Conservation (phyloP, 2,888 invertebrate genomes). For the Cremastobaeus sp. region DNA sequence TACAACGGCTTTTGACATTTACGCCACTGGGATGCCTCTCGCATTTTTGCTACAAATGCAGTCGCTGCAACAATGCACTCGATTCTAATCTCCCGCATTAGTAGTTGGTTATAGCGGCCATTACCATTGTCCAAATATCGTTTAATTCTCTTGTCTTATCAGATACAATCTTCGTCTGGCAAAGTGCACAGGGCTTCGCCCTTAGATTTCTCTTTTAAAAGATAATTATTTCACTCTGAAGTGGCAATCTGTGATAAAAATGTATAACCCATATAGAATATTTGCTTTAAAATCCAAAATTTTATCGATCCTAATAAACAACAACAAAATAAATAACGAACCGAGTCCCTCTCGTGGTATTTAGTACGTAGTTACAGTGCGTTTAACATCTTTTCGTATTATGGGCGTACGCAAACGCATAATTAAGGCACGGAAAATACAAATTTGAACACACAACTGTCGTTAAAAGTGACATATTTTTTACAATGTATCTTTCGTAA, state of each 20-base stretch:
- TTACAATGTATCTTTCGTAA: too few species aligned
- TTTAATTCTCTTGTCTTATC: conserved; percentile 70
- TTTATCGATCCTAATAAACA: too few species aligned
- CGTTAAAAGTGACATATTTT: too few species aligned
- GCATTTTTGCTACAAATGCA: conserved; percentile 66
- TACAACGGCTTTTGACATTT: conserved; percentile 76
- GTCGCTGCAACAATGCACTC: conserved; percentile 67
- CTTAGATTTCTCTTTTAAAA: background rate
- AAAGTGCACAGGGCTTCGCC: conserved; percentile 44
- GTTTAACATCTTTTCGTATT: too few species aligned
- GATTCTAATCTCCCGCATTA: conserved; percentile 76
- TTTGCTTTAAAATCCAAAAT: background rate
- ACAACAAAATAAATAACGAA: too few species aligned
- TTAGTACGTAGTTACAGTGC: too few species aligned
- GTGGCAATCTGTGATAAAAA: conserved; percentile 10
- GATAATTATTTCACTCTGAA: conserved; percentile 33
- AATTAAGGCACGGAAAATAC: too few species aligned
- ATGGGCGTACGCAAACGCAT: too few species aligned
- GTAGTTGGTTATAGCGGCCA: conserved; percentile 70
- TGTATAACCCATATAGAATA: conserved; percentile 10
- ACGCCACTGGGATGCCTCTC: conserved; percentile 69
- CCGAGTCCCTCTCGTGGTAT: too few species aligned
- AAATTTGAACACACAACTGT: too few species aligned
- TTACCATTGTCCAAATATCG: conserved; percentile 72
- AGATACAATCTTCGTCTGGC: conserved; percentile 55